These are phyloP conservation scores for Encarsia formosa DNA, from an alignment of 2,888 invertebrate species.

Conservation along the genomic window DNA sequence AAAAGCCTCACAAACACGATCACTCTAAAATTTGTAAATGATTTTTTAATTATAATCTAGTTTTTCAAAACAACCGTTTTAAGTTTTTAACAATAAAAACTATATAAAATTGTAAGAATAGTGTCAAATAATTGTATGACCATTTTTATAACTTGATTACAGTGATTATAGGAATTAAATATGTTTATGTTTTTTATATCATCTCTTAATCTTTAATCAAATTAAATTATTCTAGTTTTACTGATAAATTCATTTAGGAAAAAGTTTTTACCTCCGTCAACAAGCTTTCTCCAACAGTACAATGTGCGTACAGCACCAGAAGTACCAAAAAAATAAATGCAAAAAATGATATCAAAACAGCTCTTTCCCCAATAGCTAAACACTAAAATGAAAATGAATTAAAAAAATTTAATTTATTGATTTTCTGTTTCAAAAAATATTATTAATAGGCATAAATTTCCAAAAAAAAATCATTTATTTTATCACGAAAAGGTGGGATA, in stretches of 20 bases:
- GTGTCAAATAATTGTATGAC: no score
- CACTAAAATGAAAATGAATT: no score
- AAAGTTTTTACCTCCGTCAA: constrained; percentile 30
- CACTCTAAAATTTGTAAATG: constrained; percentile 54
- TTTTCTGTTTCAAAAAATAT: no score
- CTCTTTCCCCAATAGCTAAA: constrained; percentile 30
- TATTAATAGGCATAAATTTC: no score
- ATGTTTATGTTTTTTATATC: no score
- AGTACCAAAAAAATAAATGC: constrained; percentile 37
- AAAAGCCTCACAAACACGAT: constrained; percentile 54
- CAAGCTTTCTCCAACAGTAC: constrained; percentile 38
- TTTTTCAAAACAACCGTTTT: background rate
- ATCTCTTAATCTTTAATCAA: no score
- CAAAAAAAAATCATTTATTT: no score
- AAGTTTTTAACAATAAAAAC: background rate
- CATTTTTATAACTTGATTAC: background rate
- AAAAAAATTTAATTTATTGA: no score
- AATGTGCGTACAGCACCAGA: constrained; percentile 37
- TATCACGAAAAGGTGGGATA: no score
- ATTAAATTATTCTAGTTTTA: no score
- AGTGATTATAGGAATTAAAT: background rate
- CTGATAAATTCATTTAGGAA: background rate
- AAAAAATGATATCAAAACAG: constrained; percentile 34
- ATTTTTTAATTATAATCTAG: no score
- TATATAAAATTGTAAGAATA: background rate